Base-by-base conservation (phyloP, 1,140 invertebrate genomes). In the Danaus plexippus region DNA sequence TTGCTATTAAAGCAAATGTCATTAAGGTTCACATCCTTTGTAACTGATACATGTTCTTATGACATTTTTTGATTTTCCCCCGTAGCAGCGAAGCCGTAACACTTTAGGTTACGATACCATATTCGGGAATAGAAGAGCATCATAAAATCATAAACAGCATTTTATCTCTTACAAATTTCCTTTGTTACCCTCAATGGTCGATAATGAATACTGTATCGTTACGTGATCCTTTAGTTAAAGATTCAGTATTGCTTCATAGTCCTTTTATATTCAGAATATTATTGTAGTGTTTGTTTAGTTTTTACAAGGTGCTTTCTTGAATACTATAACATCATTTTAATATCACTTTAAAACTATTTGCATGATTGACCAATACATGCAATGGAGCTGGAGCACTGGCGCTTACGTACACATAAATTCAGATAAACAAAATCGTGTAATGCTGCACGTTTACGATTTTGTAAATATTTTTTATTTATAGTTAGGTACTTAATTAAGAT, bases 71-170 rank as follows among this genome's bases (percentile, higher is more conserved):
- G 63, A 40, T 47, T 45, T 47, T 59, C 48, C 57, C 47, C 53
- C 61, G 61, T 65, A 57, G 63, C 48, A 52, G 53, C 62, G 61
- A 63, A 64, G 64, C 64, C 71, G 68, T 81, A 72, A 71, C 69
- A 69, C 64, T 78, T 78, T 71, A 73, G 57, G 69, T 80, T 71
- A 80, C 61, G 69, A 68, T 71, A 67, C 67, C 69, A 69, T 76
- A 77, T 75, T 69, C 64, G 59, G 65, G 67, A 73, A 78, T 74
- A 66, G 62, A 72, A 65, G 69, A 69, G 71, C 66, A 71, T 75
- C 80, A 66, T 83, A 79, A 83, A 83, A 77, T 77, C 76, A 83
- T 75, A 83, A 80, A 80, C 76, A 75, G 67, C 63, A 52, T 73
- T 76, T 74, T 64, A 63, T 75, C 64, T 62, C 68, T 69, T 70